phyloP scores from a whole-genome alignment of 2,113 vertebrate genomes.

The Alouatta palliata region DNA sequence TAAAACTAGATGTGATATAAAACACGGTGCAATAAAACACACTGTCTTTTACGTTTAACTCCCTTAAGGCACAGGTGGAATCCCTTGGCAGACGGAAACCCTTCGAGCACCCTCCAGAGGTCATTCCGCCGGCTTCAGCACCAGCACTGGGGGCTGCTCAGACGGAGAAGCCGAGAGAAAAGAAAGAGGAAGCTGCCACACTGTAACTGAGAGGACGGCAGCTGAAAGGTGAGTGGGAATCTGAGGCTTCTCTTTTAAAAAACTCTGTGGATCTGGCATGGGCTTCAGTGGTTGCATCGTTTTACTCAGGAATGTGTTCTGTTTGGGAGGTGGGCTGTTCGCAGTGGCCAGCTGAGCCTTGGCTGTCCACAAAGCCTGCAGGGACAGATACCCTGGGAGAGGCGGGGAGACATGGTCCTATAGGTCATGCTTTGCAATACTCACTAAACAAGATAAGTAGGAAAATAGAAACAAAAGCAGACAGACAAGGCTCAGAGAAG shows the following conservation, averaged over 20 bases:
- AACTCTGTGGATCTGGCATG: background rate
- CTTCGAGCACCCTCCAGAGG: rapidly evolving
- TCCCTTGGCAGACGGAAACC: background rate
- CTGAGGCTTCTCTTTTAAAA: background rate
- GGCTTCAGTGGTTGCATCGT: rapidly evolving
- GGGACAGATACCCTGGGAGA: rapidly evolving
- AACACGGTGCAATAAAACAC: background rate
- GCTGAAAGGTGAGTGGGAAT: background rate
- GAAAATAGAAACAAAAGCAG: background rate
- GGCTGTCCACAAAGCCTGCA: background rate
- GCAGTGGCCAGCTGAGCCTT: background rate
- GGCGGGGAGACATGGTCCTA: background rate
- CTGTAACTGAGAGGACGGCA: background rate
- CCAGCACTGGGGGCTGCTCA: rapidly evolving
- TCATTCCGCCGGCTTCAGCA: background rate
- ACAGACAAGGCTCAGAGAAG: background rate
- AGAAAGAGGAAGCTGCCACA: rapidly evolving
- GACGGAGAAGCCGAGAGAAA: rapidly evolving
- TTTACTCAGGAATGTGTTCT: rapidly evolving
- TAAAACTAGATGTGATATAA: background rate
- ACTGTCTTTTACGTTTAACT: no score
- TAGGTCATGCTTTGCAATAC: rapidly evolving
- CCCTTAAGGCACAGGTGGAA: background rate
- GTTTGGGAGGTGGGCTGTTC: background rate
- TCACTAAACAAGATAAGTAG: background rate